Conservation (phyloP, 2,888 invertebrate species). For the Amiota communis region DNA sequence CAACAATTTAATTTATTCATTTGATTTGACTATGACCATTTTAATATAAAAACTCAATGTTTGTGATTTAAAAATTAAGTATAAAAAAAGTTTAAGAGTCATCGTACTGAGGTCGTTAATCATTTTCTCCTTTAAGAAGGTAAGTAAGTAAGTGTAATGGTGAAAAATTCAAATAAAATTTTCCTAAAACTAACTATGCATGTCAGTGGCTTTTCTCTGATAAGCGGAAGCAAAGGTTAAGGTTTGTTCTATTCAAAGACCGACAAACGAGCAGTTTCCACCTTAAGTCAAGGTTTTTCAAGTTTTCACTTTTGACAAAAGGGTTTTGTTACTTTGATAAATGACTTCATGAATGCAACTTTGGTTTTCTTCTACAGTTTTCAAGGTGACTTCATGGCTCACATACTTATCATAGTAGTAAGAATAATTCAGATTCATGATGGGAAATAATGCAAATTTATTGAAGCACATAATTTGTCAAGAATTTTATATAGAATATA, state of each 20-base stretch:
- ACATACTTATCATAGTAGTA: background rate
- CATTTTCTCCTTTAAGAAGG: slow-evolving; percentile 41
- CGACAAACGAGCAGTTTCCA: background rate
- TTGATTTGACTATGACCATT: too few relatives aligned
- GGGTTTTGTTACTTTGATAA: slow-evolving; percentile 52
- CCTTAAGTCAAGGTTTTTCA: background rate
- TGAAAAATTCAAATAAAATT: background rate
- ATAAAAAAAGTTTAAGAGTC: background rate
- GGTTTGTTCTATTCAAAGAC: slow-evolving; percentile 30
- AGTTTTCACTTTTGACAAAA: slow-evolving; percentile 36
- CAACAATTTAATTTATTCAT: too few relatives aligned
- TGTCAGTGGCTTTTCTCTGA: slow-evolving; percentile 24
- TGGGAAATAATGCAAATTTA: slow-evolving; percentile 58
- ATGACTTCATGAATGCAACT: slow-evolving; percentile 23
- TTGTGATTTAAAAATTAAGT: too few relatives aligned
- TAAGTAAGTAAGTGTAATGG: background rate
- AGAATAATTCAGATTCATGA: slow-evolving; percentile 25
- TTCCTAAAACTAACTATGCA: slow-evolving; percentile 4
- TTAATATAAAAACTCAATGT: too few relatives aligned
- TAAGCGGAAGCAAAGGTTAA: slow-evolving; percentile 41
- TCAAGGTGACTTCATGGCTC: slow-evolving; percentile 53
- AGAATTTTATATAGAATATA: slow-evolving; percentile 33
- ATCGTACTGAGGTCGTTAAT: slow-evolving; percentile 53
- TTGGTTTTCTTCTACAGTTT: slow-evolving; percentile 21
- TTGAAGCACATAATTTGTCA: slow-evolving; percentile 55